Conservation (phyloP, 2,797 vertebrate genomes). For the Sciurus vulgaris region DNA sequence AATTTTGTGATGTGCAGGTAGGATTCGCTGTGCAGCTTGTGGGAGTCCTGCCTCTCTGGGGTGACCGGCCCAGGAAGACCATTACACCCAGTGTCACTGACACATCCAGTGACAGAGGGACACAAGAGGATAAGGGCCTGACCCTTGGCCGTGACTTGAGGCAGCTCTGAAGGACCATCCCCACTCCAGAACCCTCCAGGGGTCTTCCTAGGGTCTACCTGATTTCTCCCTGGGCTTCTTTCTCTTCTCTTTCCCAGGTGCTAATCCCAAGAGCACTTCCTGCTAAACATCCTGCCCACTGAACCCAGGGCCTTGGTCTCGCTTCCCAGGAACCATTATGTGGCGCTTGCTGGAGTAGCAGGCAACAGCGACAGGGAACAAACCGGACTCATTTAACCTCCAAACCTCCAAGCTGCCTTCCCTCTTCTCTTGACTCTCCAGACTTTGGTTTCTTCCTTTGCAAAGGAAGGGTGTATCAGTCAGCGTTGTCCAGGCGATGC, state of each 20-base stretch:
- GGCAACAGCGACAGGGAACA: background rate
- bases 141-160: fast-evolving
- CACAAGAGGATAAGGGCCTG: background rate
- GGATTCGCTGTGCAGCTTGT: background rate
- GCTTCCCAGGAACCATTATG: background rate
- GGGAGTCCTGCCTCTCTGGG: background rate
- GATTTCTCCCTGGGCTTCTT: background rate
- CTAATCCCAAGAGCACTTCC: background rate
- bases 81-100: background rate
- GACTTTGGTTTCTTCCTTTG: background rate
- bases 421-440: background rate
- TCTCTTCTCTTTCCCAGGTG: background rate
- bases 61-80: background rate
- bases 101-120: fast-evolving
- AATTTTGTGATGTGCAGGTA: background rate
- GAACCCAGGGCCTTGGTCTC: background rate
- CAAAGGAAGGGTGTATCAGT: background rate
- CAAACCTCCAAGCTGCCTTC: background rate
- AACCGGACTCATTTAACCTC: too few species aligned
- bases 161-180: background rate
- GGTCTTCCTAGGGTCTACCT: background rate
- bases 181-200: background rate
- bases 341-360: background rate
- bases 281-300: background rate
- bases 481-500: background rate